These are phyloP conservation scores for Accipiter virgatus DNA, from an alignment of 2,113 vertebrate species.

Conservation along the genomic window DNA sequence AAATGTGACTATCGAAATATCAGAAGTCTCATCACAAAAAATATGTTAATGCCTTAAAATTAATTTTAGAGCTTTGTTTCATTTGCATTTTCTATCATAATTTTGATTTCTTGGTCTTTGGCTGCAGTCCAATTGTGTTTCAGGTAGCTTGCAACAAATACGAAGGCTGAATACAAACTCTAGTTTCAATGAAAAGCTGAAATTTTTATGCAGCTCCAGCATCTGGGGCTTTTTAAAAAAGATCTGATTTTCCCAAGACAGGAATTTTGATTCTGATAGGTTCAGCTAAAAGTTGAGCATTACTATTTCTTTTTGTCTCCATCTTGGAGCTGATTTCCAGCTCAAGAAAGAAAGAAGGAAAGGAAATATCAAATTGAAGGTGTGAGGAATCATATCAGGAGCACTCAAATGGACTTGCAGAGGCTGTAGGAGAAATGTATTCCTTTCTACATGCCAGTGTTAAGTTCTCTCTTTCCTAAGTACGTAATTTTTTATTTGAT, in stretches of 20 bases:
- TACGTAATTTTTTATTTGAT: neutral
- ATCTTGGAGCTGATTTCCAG: neutral
- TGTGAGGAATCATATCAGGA: neutral
- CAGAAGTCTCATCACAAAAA: neutral
- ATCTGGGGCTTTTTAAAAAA: neutral
- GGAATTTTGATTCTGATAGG: neutral
- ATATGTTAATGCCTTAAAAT: neutral
- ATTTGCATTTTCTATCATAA: neutral
- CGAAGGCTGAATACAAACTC: neutral
- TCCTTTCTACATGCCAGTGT: neutral
- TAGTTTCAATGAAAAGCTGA: neutral
- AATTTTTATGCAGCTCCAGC: neutral
- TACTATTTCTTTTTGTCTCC: neutral
- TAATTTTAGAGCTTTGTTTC: neutral
- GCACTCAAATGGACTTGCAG: neutral
- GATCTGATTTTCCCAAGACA: neutral
- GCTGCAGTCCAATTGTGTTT: neutral
- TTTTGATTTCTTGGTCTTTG: neutral
- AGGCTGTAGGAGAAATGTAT: neutral
- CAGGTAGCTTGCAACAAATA: neutral
- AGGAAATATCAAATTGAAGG: neutral
- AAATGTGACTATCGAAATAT: neutral
- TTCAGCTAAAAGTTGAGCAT: neutral
- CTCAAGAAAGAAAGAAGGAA: neutral
- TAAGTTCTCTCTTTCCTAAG: neutral